phyloP scores from a whole-genome alignment of 2,888 invertebrate genomes.

The Tipula unca region DNA sequence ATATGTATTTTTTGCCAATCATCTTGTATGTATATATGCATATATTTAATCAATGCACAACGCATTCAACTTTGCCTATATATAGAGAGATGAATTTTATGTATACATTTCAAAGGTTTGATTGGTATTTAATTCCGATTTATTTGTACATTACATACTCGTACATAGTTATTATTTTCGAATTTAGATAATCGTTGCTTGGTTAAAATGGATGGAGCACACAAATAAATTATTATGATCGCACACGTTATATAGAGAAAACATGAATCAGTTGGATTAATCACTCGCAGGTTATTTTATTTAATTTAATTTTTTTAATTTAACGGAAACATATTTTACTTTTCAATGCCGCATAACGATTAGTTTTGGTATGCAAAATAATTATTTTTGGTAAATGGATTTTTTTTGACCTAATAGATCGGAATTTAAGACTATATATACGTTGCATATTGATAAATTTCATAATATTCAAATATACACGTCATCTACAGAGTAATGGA shows the following conservation, averaged over 20 bases:
- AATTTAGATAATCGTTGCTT: neutral
- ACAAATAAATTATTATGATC: neutral
- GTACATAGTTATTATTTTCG: neutral
- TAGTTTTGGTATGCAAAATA: neutral
- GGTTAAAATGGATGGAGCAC: neutral
- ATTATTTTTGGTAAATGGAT: neutral
- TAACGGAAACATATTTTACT: neutral
- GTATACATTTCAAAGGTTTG: neutral
- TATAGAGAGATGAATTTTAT: neutral
- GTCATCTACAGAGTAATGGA: too few relatives aligned
- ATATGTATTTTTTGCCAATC: neutral
- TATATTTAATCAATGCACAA: neutral
- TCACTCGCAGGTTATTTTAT: neutral
- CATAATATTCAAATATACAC: too few relatives aligned
- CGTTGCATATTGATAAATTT: too few relatives aligned
- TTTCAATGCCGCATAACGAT: neutral
- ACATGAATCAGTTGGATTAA: neutral
- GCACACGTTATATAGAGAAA: neutral
- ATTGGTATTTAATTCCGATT: neutral
- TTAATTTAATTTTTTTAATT: neutral
- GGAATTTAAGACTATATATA: neutral
- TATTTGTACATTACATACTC: neutral
- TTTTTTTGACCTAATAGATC: neutral
- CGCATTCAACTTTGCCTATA: neutral
- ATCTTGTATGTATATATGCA: neutral